These are phyloP conservation scores for Drosophila nigritarsus DNA, from an alignment of 2,888 invertebrate genomes.

Conservation along the genomic window DNA sequence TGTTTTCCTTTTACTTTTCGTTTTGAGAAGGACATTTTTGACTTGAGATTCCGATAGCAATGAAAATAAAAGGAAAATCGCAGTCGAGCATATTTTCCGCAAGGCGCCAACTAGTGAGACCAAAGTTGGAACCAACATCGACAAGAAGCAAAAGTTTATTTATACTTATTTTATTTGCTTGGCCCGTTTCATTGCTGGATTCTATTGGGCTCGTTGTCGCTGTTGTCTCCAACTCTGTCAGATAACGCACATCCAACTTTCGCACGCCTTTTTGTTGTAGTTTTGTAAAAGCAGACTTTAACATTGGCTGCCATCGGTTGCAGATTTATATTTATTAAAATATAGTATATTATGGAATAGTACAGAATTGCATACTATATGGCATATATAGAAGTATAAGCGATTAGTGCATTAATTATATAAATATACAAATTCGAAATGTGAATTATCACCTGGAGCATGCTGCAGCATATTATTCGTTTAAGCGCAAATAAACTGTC, in stretches of 20 bases:
- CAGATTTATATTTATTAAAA: neutral
- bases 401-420: neutral
- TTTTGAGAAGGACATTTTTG: too few relatives aligned
- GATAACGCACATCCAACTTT: neutral
- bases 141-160: neutral
- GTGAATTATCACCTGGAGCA: neutral
- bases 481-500: too few relatives aligned
- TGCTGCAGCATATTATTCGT: too few relatives aligned
- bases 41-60: neutral
- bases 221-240: conserved; percentile 10
- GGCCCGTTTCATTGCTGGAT: neutral
- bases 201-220: neutral
- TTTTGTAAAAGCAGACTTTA: neutral
- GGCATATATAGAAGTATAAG: neutral
- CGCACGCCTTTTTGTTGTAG: neutral
- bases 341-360: neutral
- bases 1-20: too few relatives aligned
- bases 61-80: conserved; percentile 35
- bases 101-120: conserved; percentile 43
- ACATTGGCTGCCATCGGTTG: neutral
- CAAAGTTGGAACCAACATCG: neutral
- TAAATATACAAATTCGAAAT: neutral
- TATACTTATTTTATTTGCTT: neutral
- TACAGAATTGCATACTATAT: neutral
- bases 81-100: conserved; percentile 73